These are phyloP conservation scores for Crepidodera aurea DNA, from an alignment of 2,888 invertebrate genomes.

Conservation along the genomic window DNA sequence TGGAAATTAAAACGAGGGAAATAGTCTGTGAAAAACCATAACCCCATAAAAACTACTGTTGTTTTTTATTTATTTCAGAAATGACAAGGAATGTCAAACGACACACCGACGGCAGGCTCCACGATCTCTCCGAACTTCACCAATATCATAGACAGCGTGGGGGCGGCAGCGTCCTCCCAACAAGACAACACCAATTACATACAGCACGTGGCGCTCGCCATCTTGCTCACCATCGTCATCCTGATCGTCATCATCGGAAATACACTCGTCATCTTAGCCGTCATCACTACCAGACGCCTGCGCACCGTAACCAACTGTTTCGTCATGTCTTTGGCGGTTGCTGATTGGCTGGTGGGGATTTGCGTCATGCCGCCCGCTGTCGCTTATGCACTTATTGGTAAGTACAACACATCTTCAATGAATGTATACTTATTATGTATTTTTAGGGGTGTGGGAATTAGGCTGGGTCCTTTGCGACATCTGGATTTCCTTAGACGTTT, in stretches of 20 bases:
- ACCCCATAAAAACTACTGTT: too few relatives aligned
- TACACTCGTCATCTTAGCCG: constrained; percentile 88
- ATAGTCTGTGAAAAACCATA: too few relatives aligned
- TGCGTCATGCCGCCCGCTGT: constrained; percentile 97
- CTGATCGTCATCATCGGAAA: constrained; percentile 85
- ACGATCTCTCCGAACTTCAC: constrained; percentile 19
- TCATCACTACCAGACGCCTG: constrained; percentile 84
- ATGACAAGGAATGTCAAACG: constrained; percentile 58
- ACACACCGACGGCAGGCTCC: constrained; percentile 40
- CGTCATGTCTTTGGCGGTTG: constrained; percentile 92
- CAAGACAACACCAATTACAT: constrained; percentile 42
- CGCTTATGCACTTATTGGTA: constrained; percentile 83
- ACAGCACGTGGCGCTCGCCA: constrained; percentile 69
- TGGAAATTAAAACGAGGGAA: too few relatives aligned
- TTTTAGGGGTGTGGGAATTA: constrained; percentile 83
- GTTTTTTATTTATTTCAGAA: constrained; percentile 52
- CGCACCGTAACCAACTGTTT: constrained; percentile 95
- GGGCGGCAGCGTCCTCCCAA: constrained; percentile 6
- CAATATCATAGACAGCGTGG: neutral
- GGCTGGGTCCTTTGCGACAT: constrained; percentile 88
- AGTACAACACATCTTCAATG: constrained; percentile 56
- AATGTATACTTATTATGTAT: neutral
- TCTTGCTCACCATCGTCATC: constrained; percentile 72
- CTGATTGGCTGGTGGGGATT: constrained; percentile 91
- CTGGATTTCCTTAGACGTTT: constrained; percentile 93